phyloP scores from a whole-genome alignment of 2,113 vertebrate genomes.

The Prolemur simus region DNA sequence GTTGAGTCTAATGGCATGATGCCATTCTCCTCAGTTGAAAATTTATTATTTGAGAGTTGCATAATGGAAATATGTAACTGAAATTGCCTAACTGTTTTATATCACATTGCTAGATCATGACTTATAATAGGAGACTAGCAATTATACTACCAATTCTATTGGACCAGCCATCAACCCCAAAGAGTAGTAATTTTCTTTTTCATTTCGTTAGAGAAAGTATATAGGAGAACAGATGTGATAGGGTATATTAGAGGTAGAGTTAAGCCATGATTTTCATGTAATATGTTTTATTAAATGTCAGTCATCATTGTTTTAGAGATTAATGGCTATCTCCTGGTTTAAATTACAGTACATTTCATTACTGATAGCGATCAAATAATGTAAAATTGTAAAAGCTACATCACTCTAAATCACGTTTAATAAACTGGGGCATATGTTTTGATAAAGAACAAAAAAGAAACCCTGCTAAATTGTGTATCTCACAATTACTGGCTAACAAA shows the following conservation, averaged over 20 bases:
- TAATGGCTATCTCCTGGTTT: constrained; percentile 45
- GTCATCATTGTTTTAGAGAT: constrained; percentile 56
- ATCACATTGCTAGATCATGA: neutral
- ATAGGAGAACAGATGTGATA: neutral
- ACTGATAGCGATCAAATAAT: constrained; percentile 34
- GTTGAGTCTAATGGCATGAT: neutral
- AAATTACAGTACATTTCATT: constrained; percentile 65
- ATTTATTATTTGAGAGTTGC: neutral
- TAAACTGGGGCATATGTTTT: constrained; percentile 18
- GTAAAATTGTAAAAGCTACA: constrained; percentile 50
- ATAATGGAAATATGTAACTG: neutral
- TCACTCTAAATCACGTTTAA: constrained; percentile 55
- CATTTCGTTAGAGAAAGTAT: constrained; percentile 23
- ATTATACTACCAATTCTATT: neutral
- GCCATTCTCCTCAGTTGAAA: neutral
- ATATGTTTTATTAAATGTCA: constrained; percentile 53
- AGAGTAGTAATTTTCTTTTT: constrained; percentile 7
- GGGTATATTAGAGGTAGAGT: neutral
- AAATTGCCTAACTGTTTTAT: neutral
- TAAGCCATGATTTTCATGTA: neutral
- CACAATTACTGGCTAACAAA: neutral
- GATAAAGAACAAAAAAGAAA: constrained; percentile 50
- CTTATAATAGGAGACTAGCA: neutral
- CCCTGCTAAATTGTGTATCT: neutral
- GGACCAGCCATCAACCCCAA: neutral